Base-by-base conservation (phyloP, 2,888 invertebrate genomes). In the Temnothorax rugatulus region DNA sequence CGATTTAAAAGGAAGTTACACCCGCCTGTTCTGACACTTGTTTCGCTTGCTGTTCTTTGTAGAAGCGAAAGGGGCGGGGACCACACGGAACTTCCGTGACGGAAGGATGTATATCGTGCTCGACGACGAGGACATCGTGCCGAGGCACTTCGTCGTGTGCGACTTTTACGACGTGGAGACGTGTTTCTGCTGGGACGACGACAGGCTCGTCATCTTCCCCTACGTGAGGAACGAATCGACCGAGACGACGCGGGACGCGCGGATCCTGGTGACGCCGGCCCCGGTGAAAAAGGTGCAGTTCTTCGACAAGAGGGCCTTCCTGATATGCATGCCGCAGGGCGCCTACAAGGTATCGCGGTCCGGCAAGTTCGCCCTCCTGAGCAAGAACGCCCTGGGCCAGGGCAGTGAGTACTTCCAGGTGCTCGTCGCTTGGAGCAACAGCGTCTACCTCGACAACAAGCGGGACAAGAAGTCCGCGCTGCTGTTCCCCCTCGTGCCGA, bases 111-210 rank as follows among this genome's bases (percentile, higher is more conserved):
- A 82, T 5, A 90, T 91, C 11, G 38, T 29, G 4, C 84, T 86
- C 13, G 52, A 86, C n/a, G 57, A 75, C 8, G n/a, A 68, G 7
- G 59, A 85, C 29, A 91, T 94, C 68, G 25, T 77, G 0, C 90
- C 93, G 2, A 85, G 75, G 18, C 77, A 92, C 68, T 93, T 94
- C 61, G 82, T 88, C 4, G 83, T 94, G 66, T 83, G 89, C 3
- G 82, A 91, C 71, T 94, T 93, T 88, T 93, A 94, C 41, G 92
- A 87, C 11, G 83, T 84, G 71, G 87, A 91, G 47, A 91, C 88
- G 11, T 93, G 92, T 82, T 93, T 94, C 64, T 90, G 91, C 1
- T 95, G 94, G 94, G 76, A 91, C 4, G 41, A 83, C 5, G 25
- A 91, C 13, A 88, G 91, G 29, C 82, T 94, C 38, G 82, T 89